Evolutionary conservation across 2,797 vertebrate species (phyloP), one percentile per base, ranked within the genome.

Genomic region (Iguana delicatissima): DNA sequence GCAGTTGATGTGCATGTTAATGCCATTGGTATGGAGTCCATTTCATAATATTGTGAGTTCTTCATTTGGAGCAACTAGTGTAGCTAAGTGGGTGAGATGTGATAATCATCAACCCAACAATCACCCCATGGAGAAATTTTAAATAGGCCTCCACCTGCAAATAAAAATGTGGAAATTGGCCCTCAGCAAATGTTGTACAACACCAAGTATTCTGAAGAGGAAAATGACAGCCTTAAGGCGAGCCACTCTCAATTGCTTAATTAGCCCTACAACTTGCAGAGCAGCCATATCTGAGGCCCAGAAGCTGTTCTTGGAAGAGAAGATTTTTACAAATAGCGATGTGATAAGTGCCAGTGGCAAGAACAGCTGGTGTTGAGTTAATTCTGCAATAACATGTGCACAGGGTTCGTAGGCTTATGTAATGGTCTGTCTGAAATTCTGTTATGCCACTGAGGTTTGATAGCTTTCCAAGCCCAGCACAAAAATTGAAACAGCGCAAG

Each of bases 261-360:
- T 32, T 93, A 26, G 87, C 74, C 13, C 22, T 29, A 50, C 42
- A 59, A 22, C 42, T 83, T 73, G 55, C 24, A 2, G 52, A 35
- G 64, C 26, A 64, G 84, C 1, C n/a, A 72, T 22, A 74, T 89
- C 90, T 0, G 18, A 46, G 85, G 3, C 4, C 22, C 1, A 42
- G 84, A 50, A 89, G n/a, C 55, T 59, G 76, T 79, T 93, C 55
- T 84, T 79, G 9, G 84, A 93, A 84, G 35, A 89, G 46, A 87
- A n/a, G 2, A 1, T 7, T n/a, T 57, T 29, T 8, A 76, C 91
- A 89, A 90, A 20, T 35, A 80, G 52, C 3, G 26, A 1, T 1
- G 50, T 22, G 2, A 9, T 13, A 6, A 59, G 3, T 87, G 57
- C 77, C 42, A 86, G 29, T 12, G 42, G 73, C 81, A 80, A 14